Evolutionary conservation across 2,797 vertebrate species (phyloP), one percentile per base, ranked within the genome.

Genomic region (Spea hammondii): DNA sequence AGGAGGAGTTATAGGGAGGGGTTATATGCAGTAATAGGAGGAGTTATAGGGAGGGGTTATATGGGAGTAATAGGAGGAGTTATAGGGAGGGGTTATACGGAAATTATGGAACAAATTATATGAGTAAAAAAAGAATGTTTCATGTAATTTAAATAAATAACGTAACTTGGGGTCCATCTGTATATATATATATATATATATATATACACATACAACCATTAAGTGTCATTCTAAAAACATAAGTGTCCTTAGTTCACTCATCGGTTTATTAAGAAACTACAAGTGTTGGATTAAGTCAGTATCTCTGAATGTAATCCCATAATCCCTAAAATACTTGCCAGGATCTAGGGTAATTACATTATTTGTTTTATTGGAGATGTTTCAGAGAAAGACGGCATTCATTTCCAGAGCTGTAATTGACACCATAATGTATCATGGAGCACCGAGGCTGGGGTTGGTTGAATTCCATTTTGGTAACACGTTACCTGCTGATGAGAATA

Each of bases 321-420:
- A 72, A 72, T 62, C 71, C n/a, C 12, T 12, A 44, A 60, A 48
- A 48, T 13, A 48, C 71, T 72, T 62, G 49, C 48, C n/a, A 49
- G 71, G 55, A 72, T 46, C 8, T 11, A 12, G 55, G 17, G 57
- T 62, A 62, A 72, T 72, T 72, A 72, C 57, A n/a, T 62, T 12
- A 54, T 59, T 72, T 60, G 6, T 9, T 44, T 72, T 57, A 60
- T 62, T 45, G 59, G 32, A 53, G 12, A 10, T 46, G 49, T 45
- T 50, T 54, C 12, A 44, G 48, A 44, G 14, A 12, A 8, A 70
- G 55, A 12, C 50, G 7, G 14, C 8, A 55, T 55, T 70, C 69
- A 50, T 70, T 5, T 8, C 54, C 4, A 55, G 12, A 8, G 9
- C 17, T 54, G 17, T 32, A 69, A n/a, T 8, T 49, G 6, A 55